Conservation (phyloP, 1,140 invertebrate genomes). For the Heterodera schachtii region DNA sequence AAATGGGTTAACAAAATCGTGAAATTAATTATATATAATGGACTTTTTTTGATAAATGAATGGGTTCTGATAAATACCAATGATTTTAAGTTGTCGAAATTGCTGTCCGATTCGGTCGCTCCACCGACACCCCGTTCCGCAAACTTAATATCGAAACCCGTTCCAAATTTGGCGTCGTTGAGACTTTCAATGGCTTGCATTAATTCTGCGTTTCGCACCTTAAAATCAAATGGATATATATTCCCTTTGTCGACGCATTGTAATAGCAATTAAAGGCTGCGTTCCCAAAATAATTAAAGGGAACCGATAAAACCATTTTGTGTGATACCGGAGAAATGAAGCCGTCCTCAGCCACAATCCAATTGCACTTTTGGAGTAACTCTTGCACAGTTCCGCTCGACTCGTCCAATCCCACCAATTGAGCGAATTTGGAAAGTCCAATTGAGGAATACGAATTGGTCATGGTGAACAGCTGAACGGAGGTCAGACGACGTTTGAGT, state of each 20-base stretch:
- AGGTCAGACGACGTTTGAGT: constrained; percentile 10
- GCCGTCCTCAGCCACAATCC: neutral
- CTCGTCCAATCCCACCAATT: constrained; percentile 13
- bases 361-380: neutral
- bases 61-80: neutral
- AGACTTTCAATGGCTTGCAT: neutral
- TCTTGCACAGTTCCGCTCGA: neutral
- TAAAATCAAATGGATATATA: neutral
- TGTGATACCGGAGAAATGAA: constrained; percentile 11
- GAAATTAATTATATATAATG: too few species aligned
- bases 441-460: constrained; percentile 7
- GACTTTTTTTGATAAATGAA: too few species aligned
- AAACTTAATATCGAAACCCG: neutral
- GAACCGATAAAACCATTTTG: too few species aligned
- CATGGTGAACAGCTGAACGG: constrained; percentile 1
- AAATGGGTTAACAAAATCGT: too few species aligned
- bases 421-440: constrained; percentile 6
- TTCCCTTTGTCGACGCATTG: too few species aligned
- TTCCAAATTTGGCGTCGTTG: neutral
- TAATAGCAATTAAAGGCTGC: too few species aligned
- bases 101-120: neutral
- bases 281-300: too few species aligned
- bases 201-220: constrained; percentile 15
- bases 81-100: neutral
- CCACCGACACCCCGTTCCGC: neutral